These are phyloP conservation scores for Athene cunicularia DNA, from an alignment of 2,113 vertebrate genomes.

Conservation along the genomic window DNA sequence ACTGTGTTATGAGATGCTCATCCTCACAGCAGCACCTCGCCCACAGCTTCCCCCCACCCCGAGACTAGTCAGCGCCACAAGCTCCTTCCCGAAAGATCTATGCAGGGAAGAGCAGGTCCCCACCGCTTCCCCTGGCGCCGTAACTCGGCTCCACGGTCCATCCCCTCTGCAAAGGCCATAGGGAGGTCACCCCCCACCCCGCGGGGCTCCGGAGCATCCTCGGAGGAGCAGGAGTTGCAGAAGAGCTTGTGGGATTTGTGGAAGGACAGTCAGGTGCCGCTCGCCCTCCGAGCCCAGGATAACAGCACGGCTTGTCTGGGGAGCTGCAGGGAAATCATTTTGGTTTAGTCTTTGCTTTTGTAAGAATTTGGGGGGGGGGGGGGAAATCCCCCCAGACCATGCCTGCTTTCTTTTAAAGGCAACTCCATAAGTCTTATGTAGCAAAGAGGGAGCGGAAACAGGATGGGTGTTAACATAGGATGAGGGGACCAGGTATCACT, in stretches of 20 bases:
- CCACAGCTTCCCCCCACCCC: not conserved
- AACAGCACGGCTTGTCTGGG: not conserved
- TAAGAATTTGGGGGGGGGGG: not conserved
- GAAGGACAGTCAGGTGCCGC: not conserved
- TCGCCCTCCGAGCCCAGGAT: not conserved
- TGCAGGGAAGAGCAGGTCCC: conserved; percentile 4
- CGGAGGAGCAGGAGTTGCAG: not conserved
- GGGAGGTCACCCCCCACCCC: not conserved
- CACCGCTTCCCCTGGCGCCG: not conserved
- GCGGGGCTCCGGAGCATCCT: not conserved
- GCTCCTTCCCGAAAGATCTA: conserved; percentile 24
- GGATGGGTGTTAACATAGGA: not conserved
- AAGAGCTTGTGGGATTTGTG: not conserved
- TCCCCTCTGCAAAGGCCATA: not conserved
- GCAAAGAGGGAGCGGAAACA: conserved; percentile 43
- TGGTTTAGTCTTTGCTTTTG: not conserved
- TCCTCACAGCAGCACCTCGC: conserved; percentile 38
- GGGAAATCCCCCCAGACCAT: not conserved
- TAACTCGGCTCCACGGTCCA: rapidly evolving
- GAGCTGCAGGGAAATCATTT: not conserved
- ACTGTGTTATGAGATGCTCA: not conserved
- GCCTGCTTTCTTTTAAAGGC: not conserved
- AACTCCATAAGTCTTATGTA: conserved; percentile 29
- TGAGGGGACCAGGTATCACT: not conserved
- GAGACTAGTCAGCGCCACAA: not conserved